Evolutionary conservation across 2,113 vertebrate species (phyloP), one percentile per base, ranked within the genome.

Genomic region (Cinclus mexicanus): DNA sequence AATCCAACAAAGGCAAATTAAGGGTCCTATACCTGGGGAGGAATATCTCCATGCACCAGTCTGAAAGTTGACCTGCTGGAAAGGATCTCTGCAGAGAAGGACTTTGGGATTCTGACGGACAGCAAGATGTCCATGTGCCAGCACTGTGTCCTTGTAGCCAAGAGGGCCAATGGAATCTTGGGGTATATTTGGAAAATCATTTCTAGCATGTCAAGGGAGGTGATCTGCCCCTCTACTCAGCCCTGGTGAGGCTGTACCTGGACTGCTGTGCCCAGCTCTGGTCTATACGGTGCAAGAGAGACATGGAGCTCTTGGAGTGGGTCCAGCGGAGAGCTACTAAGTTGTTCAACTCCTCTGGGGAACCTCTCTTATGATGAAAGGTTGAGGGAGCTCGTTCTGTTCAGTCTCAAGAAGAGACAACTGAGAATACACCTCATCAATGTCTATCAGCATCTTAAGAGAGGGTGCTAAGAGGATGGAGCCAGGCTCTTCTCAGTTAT

Each of bases 301-400:
- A 52, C 16, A 17, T 7, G 28, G 15, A 80, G 21, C 31, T 56
- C 35, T 24, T 72, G 35, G 21, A 67, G 11, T 5, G 6, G 23
- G 13, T 39, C 39, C 28, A 60, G 19, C 0, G 0, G 20, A 60
- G 28, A 12, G 11, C 2, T 24, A 14, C 15, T 20, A 59, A 67
- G 23, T 2, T 46, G 23, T 10, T 25, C 19, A 67, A 44, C 9
- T 24, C 50, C 16, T 7, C 28, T 53, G 24, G 16, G 75, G 19
- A n/a, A 53, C 4, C 16, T 39, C 19, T 52, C 11, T 37, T 39
- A 21, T 1, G 19, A 53, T 7, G 39, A 67, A n/a, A 46, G 7
- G 12, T 12, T 39, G 28, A 46, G 11, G 23, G 7, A 82, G 39
- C 15, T 46, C 12, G 19, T 11, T 13, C 60, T 39, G 28, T 46